Percentiles rank a stretch among this genome's conserved stretches.
Conservation (phyloP, 1,140 invertebrate genomes). For the Drosophila teissieri region DNA sequence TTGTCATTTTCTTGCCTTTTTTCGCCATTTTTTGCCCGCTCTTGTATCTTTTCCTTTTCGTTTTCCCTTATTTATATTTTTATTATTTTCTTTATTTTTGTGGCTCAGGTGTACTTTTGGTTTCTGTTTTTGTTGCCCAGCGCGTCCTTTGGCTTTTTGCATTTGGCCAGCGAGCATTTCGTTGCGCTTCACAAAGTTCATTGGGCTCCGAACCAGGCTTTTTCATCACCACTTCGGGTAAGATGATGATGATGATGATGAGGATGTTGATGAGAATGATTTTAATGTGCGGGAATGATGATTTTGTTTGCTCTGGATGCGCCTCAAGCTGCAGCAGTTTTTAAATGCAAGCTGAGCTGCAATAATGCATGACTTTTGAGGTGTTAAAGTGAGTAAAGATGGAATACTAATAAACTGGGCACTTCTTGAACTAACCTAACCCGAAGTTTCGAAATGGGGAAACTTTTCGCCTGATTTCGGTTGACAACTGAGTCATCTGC, state of each 20-base stretch:
- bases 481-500: conserved; percentile 38
- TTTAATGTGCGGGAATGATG: conserved; percentile 18
- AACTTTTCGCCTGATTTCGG: conserved; percentile 45
- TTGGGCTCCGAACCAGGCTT: conserved; percentile 52
- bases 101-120: conserved; percentile 77
- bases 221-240: conserved; percentile 11
- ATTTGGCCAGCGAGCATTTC: conserved; percentile 71
- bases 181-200: conserved; percentile 81
- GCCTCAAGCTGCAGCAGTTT: conserved; percentile 47
- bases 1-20: conserved; percentile 79
- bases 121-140: conserved; percentile 49
- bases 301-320: conserved; percentile 31
- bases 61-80: conserved; percentile 32
- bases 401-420: conserved; percentile 23
- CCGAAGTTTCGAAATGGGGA: conserved; percentile 3
- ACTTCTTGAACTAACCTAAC: background rate
- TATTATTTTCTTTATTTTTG: conserved; percentile 57
- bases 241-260: conserved; percentile 16
- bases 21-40: conserved; percentile 68
- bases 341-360: conserved; percentile 12
- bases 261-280: conserved; percentile 14
- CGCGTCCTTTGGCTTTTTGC: conserved; percentile 69
- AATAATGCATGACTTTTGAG: conserved; percentile 29
- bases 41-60: conserved; percentile 46
- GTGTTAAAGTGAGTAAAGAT: conserved; percentile 63